Conservation (phyloP, 2,888 invertebrate species). For the Arge pagana region DNA sequence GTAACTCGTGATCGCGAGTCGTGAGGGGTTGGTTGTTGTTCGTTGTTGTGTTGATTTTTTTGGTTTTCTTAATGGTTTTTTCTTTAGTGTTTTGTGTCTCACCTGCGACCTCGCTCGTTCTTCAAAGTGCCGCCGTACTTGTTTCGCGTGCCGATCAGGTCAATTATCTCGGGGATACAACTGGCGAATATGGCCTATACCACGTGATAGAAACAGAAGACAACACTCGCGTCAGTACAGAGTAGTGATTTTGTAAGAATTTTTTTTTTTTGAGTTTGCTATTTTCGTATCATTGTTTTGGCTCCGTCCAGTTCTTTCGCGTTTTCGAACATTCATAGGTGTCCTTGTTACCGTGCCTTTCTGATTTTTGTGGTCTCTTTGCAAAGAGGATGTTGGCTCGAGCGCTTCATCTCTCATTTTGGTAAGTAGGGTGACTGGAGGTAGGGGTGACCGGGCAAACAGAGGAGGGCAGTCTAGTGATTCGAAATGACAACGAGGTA, state of each 20-base stretch:
- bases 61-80: conserved; percentile 26
- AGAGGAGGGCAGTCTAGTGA: conserved; percentile 12
- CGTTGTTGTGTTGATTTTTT: no score
- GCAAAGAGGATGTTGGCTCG: not conserved
- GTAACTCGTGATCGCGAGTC: no score
- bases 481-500: no score
- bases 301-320: no score
- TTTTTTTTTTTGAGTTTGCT: not conserved
- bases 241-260: not conserved
- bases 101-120: conserved; percentile 99
- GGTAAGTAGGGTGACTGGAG: conserved; percentile 26
- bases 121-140: conserved; percentile 99
- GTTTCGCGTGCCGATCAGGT: conserved; percentile 99
- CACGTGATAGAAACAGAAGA: conserved; percentile 57
- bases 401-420: conserved; percentile 4
- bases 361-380: not conserved
- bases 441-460: conserved; percentile 10
- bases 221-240: conserved; percentile 57
- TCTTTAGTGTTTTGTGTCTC: conserved; percentile 65
- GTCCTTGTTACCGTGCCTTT: no score
- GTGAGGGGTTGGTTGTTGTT: no score
- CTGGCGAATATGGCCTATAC: conserved; percentile 99
- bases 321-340: no score
- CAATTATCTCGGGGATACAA: conserved; percentile 99
- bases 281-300: not conserved